Evolutionary conservation across 2,888 invertebrate species (phyloP).

Genomic region (Dichetophora obliterata): DNA sequence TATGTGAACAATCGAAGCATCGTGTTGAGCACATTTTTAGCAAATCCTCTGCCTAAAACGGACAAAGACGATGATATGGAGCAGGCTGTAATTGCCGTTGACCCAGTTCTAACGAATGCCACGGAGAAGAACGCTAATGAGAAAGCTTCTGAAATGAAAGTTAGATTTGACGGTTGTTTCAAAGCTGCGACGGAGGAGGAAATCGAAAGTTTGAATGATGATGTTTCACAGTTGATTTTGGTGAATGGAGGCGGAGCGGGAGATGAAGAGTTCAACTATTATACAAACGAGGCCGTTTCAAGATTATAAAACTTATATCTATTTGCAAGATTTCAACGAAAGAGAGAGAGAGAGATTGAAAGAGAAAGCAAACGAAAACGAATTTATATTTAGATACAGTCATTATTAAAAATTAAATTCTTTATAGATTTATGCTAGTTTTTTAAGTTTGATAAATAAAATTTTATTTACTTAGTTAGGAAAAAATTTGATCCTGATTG

Average conservation of each 20-base stretch:
- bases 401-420: too few relatives aligned
- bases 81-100: neutral
- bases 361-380: too few relatives aligned
- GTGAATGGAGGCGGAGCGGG: constrained; percentile 36
- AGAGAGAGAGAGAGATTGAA: too few relatives aligned
- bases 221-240: constrained; percentile 47
- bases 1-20: constrained; percentile 51
- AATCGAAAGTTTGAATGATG: constrained; percentile 39
- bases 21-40: constrained; percentile 47
- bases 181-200: constrained; percentile 37
- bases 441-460: too few relatives aligned
- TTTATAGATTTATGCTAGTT: too few relatives aligned
- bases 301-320: constrained; percentile 51
- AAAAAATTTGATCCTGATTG: too few relatives aligned
- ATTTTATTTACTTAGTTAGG: too few relatives aligned
- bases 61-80: constrained; percentile 42
- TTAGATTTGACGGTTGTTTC: constrained; percentile 39
- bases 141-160: constrained; percentile 41
- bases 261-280: constrained; percentile 52
- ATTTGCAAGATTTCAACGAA: too few relatives aligned
- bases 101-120: too few relatives aligned
- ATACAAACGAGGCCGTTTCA: constrained; percentile 61
- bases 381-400: too few relatives aligned
- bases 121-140: neutral
- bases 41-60: constrained; percentile 41